Conservation (phyloP, 2,888 invertebrate genomes). For the Petrophora chlorosata region DNA sequence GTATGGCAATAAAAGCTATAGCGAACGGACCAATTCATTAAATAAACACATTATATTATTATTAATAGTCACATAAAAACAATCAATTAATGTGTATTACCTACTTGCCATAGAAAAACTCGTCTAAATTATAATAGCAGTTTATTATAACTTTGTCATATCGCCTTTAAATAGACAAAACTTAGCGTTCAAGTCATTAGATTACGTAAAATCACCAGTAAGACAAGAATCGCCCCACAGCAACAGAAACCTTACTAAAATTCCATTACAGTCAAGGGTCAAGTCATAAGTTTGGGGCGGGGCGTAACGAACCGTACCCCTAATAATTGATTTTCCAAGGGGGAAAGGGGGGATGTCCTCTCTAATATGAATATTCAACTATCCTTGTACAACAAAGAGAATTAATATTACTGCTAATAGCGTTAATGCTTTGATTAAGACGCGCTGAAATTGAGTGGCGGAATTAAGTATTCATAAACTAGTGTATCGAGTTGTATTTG, state of each 20-base stretch:
- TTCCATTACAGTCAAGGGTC: conserved; percentile 64
- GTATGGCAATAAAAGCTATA: too few relatives aligned
- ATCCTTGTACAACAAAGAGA: conserved; percentile 51
- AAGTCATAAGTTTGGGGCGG: conserved; percentile 54
- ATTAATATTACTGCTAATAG: conserved; percentile 56
- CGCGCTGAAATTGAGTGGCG: conserved; percentile 59
- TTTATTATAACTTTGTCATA: too few relatives aligned
- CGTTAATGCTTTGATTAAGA: conserved; percentile 60
- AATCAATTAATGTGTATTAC: too few relatives aligned
- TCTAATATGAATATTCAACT: conserved; percentile 37
- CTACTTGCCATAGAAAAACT: too few relatives aligned
- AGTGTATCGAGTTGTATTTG: conserved; percentile 35
- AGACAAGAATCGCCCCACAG: conserved; percentile 29
- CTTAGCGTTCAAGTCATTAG: too few relatives aligned
- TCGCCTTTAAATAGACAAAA: too few relatives aligned
- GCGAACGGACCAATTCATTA: too few relatives aligned
- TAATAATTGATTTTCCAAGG: conserved; percentile 68
- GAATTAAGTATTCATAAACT: conserved; percentile 47
- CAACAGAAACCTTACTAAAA: conserved; percentile 50
- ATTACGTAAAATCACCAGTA: too few relatives aligned
- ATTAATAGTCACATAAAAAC: too few relatives aligned
- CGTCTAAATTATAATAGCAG: too few relatives aligned
- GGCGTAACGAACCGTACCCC: conserved; percentile 62
- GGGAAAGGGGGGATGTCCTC: conserved; percentile 40
- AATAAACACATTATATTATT: too few relatives aligned